These are phyloP conservation scores for Lampris incognitus DNA, from an alignment of 2,113 vertebrate species.

Conservation along the genomic window DNA sequence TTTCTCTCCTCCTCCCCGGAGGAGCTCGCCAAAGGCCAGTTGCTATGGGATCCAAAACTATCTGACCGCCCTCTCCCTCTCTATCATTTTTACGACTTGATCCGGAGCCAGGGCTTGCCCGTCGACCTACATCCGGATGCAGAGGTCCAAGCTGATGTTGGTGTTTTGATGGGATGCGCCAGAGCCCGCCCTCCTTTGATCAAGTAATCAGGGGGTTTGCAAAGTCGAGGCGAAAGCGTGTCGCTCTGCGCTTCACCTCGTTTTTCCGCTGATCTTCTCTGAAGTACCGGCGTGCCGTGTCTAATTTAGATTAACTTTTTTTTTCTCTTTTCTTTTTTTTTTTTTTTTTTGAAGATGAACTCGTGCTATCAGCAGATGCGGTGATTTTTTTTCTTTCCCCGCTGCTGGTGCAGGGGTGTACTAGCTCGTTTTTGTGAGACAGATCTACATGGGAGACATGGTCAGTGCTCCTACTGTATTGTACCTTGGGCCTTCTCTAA, in stretches of 20 bases:
- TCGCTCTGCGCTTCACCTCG: constrained; percentile 59
- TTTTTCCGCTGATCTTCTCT: constrained; percentile 77
- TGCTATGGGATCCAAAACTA: constrained; percentile 70
- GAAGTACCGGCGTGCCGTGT: constrained; percentile 74
- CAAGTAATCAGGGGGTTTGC: constrained; percentile 74
- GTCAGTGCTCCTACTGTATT: constrained; percentile 46
- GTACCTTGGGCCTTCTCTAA: constrained; percentile 16
- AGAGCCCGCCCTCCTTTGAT: constrained; percentile 75
- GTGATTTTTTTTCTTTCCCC: constrained; percentile 64
- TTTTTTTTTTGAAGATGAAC: constrained; percentile 7
- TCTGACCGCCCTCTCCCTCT: constrained; percentile 26
- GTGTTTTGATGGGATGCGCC: constrained; percentile 71
- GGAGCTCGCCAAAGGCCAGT: constrained; percentile 69
- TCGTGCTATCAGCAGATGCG: constrained; percentile 71
- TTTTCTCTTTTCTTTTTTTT: no score
- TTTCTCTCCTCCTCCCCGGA: constrained; percentile 65
- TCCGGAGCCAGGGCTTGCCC: constrained; percentile 34
- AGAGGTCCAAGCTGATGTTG: constrained; percentile 64
- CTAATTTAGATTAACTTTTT: constrained; percentile 80
- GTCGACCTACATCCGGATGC: constrained; percentile 57
- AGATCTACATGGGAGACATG: constrained; percentile 55
- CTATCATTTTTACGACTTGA: constrained; percentile 50
- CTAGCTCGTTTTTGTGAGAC: constrained; percentile 62
- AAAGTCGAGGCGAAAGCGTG: constrained; percentile 58
- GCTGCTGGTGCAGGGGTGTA: constrained; percentile 33